Evolutionary conservation across 1,140 invertebrate genomes (phyloP), one percentile per base, ranked within the genome.

Genomic region (Thalassaphorura encarpata): DNA sequence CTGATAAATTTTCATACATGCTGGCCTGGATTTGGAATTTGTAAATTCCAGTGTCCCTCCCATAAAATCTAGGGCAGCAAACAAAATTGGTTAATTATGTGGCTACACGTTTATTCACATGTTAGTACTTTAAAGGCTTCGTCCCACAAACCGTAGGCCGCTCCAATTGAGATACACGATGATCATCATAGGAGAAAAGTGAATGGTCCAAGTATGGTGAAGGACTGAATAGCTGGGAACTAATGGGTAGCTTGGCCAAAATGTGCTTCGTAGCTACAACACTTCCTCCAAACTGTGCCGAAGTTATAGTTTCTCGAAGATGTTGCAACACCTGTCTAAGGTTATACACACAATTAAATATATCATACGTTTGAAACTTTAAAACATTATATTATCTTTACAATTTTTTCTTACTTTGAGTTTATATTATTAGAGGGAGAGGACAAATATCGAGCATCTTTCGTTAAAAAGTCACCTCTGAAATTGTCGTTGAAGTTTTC

Each of bases 131-230:
- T 66, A 76, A 90, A 85, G 88, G 80, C 56, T 95, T 94, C 2
- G 90, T 90, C 19, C 88, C 88, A 71, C 89, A 93, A 43, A 85
- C 83, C 75, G 96, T 96, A 0, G 93, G 93, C 55, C 92, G 77
- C 73, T 97, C 92, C 82, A 96, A 84, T 45, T 89, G 83, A 1
- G 92, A 95, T 0, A 98, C 85, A 83, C 87, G 91, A 71, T 95
- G 93, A 69, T 97, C 91, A 70, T 97, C 92, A 69, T 97, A 97
- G 68, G 84, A 92, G 69, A 97, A 98, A 3, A 97, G 75, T 1
- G 86, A 83, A 48, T 92, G 76, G 72, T 97, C 92, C 16, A 98
- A 75, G 71, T 97, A 97, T 1, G 93, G 94, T 39, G 89, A 92
- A 61, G 83, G 83, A 56, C 85, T 91, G 66, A 89, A 96, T 1